phyloP scores from a whole-genome alignment of 2,113 vertebrate species.

The Colius striatus region DNA sequence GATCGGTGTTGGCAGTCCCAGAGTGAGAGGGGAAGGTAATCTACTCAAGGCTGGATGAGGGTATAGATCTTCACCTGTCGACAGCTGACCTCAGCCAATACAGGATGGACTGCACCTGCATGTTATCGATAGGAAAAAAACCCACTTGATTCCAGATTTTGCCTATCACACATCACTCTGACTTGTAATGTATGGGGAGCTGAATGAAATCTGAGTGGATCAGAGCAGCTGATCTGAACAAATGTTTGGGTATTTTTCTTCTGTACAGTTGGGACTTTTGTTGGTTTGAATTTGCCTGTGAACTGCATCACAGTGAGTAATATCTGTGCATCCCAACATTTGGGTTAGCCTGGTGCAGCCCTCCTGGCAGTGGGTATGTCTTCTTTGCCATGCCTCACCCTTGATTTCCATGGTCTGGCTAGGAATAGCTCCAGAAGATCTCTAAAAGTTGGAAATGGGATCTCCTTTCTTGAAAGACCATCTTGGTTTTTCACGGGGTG shows the following conservation, averaged over 20 bases:
- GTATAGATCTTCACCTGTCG: not conserved
- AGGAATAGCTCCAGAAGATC: not conserved
- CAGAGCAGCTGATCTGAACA: not conserved
- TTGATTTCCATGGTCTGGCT: not conserved
- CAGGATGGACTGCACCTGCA: not conserved
- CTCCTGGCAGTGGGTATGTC: not conserved
- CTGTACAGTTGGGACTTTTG: not conserved
- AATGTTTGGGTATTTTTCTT: not conserved
- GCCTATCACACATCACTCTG: not conserved
- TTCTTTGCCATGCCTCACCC: not conserved
- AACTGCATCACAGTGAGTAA: not conserved
- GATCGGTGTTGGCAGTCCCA: not conserved
- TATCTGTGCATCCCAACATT: accelerated
- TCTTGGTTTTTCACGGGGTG: not conserved
- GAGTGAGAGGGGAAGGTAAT: not conserved
- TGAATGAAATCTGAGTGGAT: not conserved
- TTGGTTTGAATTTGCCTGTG: not conserved
- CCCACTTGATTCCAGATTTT: not conserved
- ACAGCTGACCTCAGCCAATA: not conserved
- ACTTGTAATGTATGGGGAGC: not conserved
- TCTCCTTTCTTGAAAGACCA: not conserved
- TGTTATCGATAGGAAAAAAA: not conserved
- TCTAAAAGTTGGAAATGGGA: not conserved
- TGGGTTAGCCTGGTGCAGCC: not conserved
- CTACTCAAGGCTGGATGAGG: not conserved